A percentile compares a stretch with the other conserved stretches of the same genome.
Evolutionary conservation across 2,888 invertebrate species (phyloP).

Genomic region (Epicampocera succincta): DNA sequence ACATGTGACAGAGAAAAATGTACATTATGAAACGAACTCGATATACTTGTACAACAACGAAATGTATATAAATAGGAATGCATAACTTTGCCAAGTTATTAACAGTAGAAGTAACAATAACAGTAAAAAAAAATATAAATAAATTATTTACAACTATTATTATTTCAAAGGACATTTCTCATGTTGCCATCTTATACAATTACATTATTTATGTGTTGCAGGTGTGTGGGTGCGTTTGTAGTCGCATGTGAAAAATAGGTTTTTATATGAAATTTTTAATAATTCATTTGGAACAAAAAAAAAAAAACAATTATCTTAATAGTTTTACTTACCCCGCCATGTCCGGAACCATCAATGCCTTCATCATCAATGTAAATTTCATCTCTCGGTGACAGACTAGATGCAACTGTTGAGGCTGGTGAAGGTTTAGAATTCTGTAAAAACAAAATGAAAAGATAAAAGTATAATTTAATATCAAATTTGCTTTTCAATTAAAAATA

Average conservation of each 20-base stretch:
- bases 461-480: background rate
- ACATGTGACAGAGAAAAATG: constrained; percentile 58
- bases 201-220: constrained; percentile 15
- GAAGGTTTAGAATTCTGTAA: constrained; percentile 80
- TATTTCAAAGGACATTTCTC: constrained; percentile 18
- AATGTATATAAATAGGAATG: constrained; percentile 12
- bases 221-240: background rate
- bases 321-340: constrained; percentile 84
- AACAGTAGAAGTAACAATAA: background rate
- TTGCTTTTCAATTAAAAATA: constrained; percentile 8
- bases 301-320: background rate
- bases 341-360: constrained; percentile 87
- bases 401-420: constrained; percentile 74
- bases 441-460: constrained; percentile 54
- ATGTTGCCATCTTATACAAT: constrained; percentile 5
- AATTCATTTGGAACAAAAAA: constrained; percentile 1
- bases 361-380: constrained; percentile 91
- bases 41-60: background rate
- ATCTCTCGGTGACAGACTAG: constrained; percentile 76
- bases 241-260: no score
- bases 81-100: constrained; percentile 22
- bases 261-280: constrained; percentile 48
- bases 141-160: constrained; percentile 5
- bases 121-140: background rate
- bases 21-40: constrained; percentile 33